Evolutionary conservation across 1,140 invertebrate genomes (phyloP), one percentile per base, ranked within the genome.

Genomic region (Drosophila yakuba): DNA sequence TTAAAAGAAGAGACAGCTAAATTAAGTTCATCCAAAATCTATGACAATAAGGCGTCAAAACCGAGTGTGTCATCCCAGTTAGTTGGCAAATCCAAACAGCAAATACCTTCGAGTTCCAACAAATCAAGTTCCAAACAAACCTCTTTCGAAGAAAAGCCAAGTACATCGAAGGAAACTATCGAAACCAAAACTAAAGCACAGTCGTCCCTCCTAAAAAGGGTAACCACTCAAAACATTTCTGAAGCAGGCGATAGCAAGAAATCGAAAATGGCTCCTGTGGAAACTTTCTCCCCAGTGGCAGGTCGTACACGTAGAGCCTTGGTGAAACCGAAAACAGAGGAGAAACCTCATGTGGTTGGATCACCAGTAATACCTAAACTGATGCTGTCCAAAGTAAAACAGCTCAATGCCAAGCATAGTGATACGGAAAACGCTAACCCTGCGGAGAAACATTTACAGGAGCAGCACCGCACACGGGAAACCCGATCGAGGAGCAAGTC

Each of bases 401-500:
- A 47, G 0, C 72, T 74, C 28, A 77, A 69, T 28, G 36, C n/a
- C 11, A 80, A 74, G 47, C 47, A 51, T 0, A 88, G 55, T n/a
- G 66, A 88, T 52, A 17, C 67, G 8, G 80, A 77, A 58, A 88
- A 84, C 17, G 60, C 64, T 6, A 71, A 80, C 48, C 75, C 85
- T n/a, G 67, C 25, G 3, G 43, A 32, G 23, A 74, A 41, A 4
- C 36, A 36, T 48, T 7, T 23, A 5, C 8, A 57, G 35, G 36
- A 68, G 36, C 15, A 44, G 12, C 41, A n/a, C 8, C 48, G 14
- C 32, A 36, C 14, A 11, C 56, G 60, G 7, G 54, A 39, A 0
- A 64, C 75, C 0, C 81, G 90, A 8, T 73, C 74, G 0, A 75
- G 90, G 11, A 91, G 90, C 54, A 90, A 91, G 50, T 91, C 90